Evolutionary conservation across 2,888 invertebrate species (phyloP).

Genomic region (Tetanocera ferruginea): DNA sequence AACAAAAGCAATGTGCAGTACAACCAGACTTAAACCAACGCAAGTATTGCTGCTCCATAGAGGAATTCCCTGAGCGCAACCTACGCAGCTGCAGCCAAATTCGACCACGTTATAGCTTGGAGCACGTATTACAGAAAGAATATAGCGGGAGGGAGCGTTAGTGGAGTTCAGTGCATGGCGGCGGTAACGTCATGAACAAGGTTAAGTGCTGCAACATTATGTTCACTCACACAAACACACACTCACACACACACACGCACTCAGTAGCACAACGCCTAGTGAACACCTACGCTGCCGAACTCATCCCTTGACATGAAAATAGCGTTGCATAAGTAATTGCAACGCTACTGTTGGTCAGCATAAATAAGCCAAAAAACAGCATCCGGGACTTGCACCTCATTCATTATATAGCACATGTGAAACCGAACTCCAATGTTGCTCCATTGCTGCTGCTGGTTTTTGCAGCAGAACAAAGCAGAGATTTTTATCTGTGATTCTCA

Average conservation of each 20-base stretch:
- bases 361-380: constrained; percentile 12
- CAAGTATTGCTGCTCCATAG: constrained; percentile 1
- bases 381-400: background rate
- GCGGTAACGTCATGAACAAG: constrained; percentile 42
- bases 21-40: background rate
- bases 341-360: constrained; percentile 37
- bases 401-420: background rate
- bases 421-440: no score
- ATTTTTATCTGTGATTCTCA: constrained; percentile 70
- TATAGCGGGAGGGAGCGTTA: background rate
- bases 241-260: constrained; percentile 34
- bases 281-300: constrained; percentile 59
- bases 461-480: constrained; percentile 62
- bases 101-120: background rate
- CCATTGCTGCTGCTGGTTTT: background rate
- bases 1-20: constrained; percentile 33
- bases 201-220: constrained; percentile 52
- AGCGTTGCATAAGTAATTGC: constrained; percentile 49
- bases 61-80: constrained; percentile 30
- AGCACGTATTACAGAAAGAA: background rate
- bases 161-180: background rate
- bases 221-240: constrained; percentile 42
- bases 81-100: constrained; percentile 34
- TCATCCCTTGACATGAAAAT: constrained; percentile 51
- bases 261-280: constrained; percentile 12